Percentiles rank a stretch among this genome's conserved stretches.
Conservation (phyloP, 2,113 vertebrate genomes). For the Coptodon bakossiorum region DNA sequence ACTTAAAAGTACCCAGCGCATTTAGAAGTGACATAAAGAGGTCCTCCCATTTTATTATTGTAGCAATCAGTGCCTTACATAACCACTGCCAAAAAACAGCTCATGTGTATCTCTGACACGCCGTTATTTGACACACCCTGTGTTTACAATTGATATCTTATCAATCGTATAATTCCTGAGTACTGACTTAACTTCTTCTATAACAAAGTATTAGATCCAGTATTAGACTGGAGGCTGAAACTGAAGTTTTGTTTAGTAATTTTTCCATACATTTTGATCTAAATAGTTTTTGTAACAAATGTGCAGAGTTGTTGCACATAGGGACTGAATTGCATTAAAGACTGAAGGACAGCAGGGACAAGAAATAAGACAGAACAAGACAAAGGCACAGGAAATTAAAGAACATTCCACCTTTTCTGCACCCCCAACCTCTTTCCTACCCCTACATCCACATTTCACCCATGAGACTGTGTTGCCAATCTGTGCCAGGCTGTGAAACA, state of each 20-base stretch:
- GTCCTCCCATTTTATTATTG: not conserved
- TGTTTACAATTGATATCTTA: not conserved
- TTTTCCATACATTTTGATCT: not conserved
- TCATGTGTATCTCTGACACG: not conserved
- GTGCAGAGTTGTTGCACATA: not conserved
- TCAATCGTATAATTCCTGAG: not conserved
- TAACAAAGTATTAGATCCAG: not conserved
- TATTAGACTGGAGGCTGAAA: not conserved
- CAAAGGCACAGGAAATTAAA: not conserved
- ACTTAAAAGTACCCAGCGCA: not conserved
- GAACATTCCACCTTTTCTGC: not conserved
- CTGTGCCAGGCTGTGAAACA: conserved; percentile 62
- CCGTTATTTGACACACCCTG: not conserved
- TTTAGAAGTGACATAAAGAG: not conserved
- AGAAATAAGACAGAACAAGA: not conserved
- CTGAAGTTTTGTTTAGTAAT: not conserved
- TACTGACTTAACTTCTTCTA: not conserved
- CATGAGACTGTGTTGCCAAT: conserved; percentile 51
- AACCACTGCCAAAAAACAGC: not conserved
- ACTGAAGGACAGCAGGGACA: not conserved
- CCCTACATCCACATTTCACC: conserved; percentile 2
- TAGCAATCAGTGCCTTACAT: not conserved
- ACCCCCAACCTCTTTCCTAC: not conserved
- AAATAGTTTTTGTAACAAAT: not conserved
- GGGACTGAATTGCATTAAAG: not conserved